Evolutionary conservation across 1,140 invertebrate species (phyloP).

Genomic region (Parapsyche elsis): DNA sequence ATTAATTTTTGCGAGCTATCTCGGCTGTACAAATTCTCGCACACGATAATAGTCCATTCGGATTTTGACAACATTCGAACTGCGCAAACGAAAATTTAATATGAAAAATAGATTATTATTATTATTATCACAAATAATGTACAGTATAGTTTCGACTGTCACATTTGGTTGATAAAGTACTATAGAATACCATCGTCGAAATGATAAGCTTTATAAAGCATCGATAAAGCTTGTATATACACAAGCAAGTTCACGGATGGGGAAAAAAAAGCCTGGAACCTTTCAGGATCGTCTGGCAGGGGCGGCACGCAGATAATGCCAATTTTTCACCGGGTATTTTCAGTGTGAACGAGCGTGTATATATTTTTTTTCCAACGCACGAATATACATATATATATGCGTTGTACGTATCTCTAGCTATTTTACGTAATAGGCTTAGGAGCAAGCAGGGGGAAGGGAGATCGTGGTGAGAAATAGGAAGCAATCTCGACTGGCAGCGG

Average conservation of each 20-base stretch:
- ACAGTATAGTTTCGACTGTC: no score
- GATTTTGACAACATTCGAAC: no score
- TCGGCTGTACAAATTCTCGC: no score
- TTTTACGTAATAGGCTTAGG: slow-evolving; percentile 47
- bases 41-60: no score
- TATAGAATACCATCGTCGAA: no score
- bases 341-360: neutral
- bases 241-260: neutral
- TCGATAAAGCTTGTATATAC: slow-evolving; percentile 4
- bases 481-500: slow-evolving; percentile 33
- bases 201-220: neutral
- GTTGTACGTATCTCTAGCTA: neutral
- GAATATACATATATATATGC: neutral
- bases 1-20: no score
- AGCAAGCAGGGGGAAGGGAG: neutral
- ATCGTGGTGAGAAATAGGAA: slow-evolving; percentile 27
- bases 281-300: slow-evolving; percentile 20
- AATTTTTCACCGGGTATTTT: slow-evolving; percentile 43
- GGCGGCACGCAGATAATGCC: slow-evolving; percentile 32
- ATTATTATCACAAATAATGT: no score
- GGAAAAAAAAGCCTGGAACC: neutral
- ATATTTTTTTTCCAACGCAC: neutral
- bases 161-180: no score
- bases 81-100: no score
- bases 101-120: no score